Evolutionary conservation across 37 sponge, comb jelly and placozoan species (phyloP), one percentile per base, ranked within the genome.

Genomic region (Chondrosia reniformis): DNA sequence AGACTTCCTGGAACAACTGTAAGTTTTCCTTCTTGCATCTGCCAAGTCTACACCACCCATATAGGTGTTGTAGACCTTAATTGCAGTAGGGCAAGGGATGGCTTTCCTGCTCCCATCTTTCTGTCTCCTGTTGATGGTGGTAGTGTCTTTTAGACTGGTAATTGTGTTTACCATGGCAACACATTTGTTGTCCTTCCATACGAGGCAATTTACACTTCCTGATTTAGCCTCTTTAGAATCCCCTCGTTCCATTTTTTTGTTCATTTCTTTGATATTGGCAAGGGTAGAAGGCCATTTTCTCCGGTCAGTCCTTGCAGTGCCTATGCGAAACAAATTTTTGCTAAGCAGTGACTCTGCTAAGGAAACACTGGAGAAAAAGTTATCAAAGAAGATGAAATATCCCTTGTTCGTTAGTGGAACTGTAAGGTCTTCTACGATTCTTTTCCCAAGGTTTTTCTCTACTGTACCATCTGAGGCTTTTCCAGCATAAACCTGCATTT

Each of bases 21-120:
- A 75, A 13, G 76, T 49, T 31, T 49, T 75, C 7, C 76, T 24
- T 17, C 76, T 1, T 2, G 54, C 32, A 49, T 75, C 76, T 3
- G 52, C 46, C 19, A 75, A 2, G 52, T 75, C 76, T 33, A 75
- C 76, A 3, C 76, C 76, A 27, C 55, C 76, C 76, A 75, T 75
- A 55, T 32, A 49, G 5, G 32, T 1, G 55, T 46, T 75, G 55
- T 75, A 75, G 0, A 13, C 17, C 1, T 25, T 45, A 15, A 75
- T 33, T 22, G 33, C 34, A 19, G 46, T 21, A 32, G 76, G 33
- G 76, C 55, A 69, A n/a, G 72, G 10, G 1, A 69, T 25, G 12
- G 4, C 7, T 0, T 41, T 43, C 12, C 72, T 38, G 3, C 25
- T 39, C 15, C 72, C 72, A 40, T 69, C 72, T 6, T 69, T 69